phyloP scores from a whole-genome alignment of 2,888 invertebrate species.

The Carabus problematicus region DNA sequence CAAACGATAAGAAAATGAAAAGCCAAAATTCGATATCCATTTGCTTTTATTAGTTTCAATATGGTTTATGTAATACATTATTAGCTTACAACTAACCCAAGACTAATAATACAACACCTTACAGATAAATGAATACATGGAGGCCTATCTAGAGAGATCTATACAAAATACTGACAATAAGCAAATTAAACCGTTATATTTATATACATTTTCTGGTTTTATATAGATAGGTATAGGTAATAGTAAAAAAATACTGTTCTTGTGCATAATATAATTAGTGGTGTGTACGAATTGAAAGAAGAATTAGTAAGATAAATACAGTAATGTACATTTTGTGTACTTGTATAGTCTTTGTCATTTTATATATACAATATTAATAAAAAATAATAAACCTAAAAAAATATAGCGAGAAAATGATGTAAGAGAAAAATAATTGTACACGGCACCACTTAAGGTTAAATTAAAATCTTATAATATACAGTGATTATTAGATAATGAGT shows the following conservation, averaged over 20 bases:
- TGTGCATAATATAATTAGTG: slow-evolving; percentile 30
- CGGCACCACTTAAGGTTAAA: slow-evolving; percentile 1
- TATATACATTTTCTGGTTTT: slow-evolving; percentile 23
- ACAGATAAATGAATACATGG: slow-evolving; percentile 21
- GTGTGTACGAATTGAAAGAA: slow-evolving; percentile 28
- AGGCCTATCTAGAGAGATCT: slow-evolving; percentile 17
- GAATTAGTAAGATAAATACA: slow-evolving; percentile 5
- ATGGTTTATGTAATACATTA: slow-evolving; percentile 32
- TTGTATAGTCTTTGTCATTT: no score
- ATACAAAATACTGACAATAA: slow-evolving; percentile 33
- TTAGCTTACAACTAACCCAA: slow-evolving; percentile 34
- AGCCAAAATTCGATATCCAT: slow-evolving; percentile 41
- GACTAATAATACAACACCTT: slow-evolving; percentile 39
- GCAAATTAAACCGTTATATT: slow-evolving; percentile 25
- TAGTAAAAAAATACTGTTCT: slow-evolving; percentile 35
- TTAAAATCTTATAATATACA: background rate
- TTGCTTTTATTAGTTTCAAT: slow-evolving; percentile 35
- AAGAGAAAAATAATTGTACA: no score
- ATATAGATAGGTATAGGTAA: no score
- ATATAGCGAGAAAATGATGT: background rate
- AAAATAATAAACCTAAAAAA: slow-evolving; percentile 7
- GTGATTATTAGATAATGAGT: slow-evolving; percentile 31
- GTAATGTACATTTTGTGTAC: background rate
- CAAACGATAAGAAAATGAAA: slow-evolving; percentile 35
- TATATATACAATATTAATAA: no score